A percentile compares a stretch with the other conserved stretches of the same genome.
These are phyloP conservation scores for Sinotaia quadrata DNA, from an alignment of 2,888 invertebrate species.

Conservation along the genomic window DNA sequence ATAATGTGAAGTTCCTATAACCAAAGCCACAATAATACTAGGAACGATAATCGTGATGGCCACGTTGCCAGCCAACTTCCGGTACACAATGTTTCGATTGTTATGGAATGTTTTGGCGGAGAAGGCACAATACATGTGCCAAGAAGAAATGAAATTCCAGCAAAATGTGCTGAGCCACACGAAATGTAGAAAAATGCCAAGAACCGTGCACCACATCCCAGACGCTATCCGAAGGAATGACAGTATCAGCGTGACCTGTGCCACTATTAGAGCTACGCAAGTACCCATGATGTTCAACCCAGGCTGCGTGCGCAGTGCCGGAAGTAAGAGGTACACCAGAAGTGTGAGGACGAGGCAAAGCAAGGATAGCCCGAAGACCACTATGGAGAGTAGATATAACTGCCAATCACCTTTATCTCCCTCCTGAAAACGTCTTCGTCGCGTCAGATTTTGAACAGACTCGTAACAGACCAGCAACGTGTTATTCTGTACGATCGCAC, in stretches of 20 bases:
- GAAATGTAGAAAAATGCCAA: conserved; percentile 20
- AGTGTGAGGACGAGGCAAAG: conserved; percentile 10
- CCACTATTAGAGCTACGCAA: conserved; percentile 6
- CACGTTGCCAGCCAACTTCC: neutral
- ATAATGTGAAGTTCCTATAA: neutral
- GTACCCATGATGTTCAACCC: conserved; percentile 20
- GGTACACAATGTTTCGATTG: neutral
- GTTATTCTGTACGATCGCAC: neutral
- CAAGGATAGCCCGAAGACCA: conserved; percentile 6
- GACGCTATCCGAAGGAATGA: neutral
- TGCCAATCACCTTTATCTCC: conserved; percentile 14
- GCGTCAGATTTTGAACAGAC: neutral
- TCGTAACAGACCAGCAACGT: neutral
- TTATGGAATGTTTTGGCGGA: conserved; percentile 16
- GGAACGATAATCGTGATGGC: neutral
- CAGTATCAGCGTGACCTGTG: conserved; percentile 17
- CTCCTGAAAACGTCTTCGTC: no score
- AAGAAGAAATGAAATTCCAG: conserved; percentile 24
- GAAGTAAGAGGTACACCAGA: conserved; percentile 8
- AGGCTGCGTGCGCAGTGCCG: conserved; percentile 18
- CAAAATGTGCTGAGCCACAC: conserved; percentile 23
- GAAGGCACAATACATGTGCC: conserved; percentile 28
- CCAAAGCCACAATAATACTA: neutral
- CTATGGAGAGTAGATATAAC: conserved; percentile 8
- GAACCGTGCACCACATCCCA: conserved; percentile 11